Base-by-base conservation (phyloP, 2,797 vertebrate genomes). In the Valencia hispanica region DNA sequence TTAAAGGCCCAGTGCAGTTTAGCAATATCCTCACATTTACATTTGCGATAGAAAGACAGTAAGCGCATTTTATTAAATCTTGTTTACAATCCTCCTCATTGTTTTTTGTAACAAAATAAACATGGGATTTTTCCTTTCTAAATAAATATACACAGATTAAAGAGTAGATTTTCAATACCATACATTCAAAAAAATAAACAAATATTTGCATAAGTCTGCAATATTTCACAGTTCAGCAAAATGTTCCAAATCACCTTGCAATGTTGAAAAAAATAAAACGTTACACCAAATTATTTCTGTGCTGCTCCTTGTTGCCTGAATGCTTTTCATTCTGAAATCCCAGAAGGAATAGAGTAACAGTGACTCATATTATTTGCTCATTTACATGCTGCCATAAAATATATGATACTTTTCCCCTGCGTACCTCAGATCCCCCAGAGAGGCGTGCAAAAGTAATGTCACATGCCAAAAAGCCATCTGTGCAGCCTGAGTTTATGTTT, bases 381-480 rank as follows among this genome's bases (percentile, higher is more conserved):
- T 69, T 73, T 45, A 51, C 70, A 50, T 63, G 22, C 71, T 73
- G 73, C 75, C 75, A 77, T 41, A 84, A 75, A 79, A 83, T 82
- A 77, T 79, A 83, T 78, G 73, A 83, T 77, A 73, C 78, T 68
- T 74, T 43, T 45, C 79, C 87, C 61, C 36, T 88, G 77, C 80
- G 73, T 86, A 86, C 82, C 78, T 80, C 81, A 12, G 70, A n/a
- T 61, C 80, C 86, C 76, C 79, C 3, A 30, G 82, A 81, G 87
- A 73, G 5, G 30, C 15, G 34, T 18, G 72, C 43, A 57, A 65
- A 61, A 79, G 63, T 75, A 71, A 73, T 53, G 77, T 74, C 68
- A 73, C 70, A 75, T 84, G 89, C 83, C 84, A 73, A 41, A 72
- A 12, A 30, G 77, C 86, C 87, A 87, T 83, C 87, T 90, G 90